Base-by-base conservation (phyloP, 92 coral and sea anemone genomes). In the Micromussa lordhowensis region DNA sequence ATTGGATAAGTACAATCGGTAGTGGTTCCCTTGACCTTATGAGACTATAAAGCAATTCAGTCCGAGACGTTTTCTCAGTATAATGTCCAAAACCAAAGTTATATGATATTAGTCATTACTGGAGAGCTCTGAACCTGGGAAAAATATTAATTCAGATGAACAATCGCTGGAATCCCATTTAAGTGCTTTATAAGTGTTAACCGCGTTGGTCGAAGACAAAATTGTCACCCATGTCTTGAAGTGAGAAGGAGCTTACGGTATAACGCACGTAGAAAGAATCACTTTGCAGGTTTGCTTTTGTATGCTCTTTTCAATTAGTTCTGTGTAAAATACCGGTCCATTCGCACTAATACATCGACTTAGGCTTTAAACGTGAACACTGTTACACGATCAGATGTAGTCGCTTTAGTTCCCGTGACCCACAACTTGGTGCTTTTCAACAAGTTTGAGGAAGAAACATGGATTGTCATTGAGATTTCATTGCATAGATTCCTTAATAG, bases 341-440 rank as follows among this genome's bases (percentile, higher is more conserved):
- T 66, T 66, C 17, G 34, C 4, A 24, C 15, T 66, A 22, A 28
- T 66, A 26, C 31, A 26, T 26, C 71, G 2, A 28, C 71, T 71
- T 44, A 5, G 44, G 53, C 29, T 73, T 21, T 36, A 35, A 35
- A 21, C 29, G 3, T 35, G 2, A 5, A 21, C 18, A 34, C 18
- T 68, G 30, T 68, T 68, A n/a, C 14, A 68, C 16, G 31, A 13
- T n/a, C 36, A 68, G 28, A 44, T 44, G 51, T 44, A 44, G 51
- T 44, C 77, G 40, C 38, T n/a, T 35, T 4, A 34, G 5, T 21
- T 73, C 78, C 15, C 78, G 78, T 73, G 78, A 73, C 76, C 76
- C 22, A 71, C 78, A 73, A 34, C 34, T 73, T 12, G 21, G 49
- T 73, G 22, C 78, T 38, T 73, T 71, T 73, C 78, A 35, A 4